phyloP scores from a whole-genome alignment of 2,113 vertebrate species.

The Phalacrocorax pelagicus region DNA sequence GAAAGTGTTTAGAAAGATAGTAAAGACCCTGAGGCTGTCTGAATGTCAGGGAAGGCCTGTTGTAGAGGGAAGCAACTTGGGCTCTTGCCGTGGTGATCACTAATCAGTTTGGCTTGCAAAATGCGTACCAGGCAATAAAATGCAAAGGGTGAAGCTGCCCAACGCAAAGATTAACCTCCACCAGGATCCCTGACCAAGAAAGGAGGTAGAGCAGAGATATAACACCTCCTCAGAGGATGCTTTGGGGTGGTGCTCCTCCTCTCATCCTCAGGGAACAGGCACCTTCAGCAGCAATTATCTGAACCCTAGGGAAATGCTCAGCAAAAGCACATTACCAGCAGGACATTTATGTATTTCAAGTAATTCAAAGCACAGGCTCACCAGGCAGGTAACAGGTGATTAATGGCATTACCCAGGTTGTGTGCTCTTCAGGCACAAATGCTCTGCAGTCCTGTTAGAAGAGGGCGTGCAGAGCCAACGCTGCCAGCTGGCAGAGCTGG shows the following conservation, averaged over 20 bases:
- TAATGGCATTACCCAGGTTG: neutral
- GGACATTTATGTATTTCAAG: neutral
- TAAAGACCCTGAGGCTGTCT: constrained; percentile 16
- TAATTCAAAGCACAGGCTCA: neutral
- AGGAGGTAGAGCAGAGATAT: neutral
- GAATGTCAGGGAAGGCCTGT: neutral
- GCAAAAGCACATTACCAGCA: neutral
- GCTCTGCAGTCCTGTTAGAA: neutral
- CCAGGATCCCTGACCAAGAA: neutral
- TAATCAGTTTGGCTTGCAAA: constrained; percentile 6
- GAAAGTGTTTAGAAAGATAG: constrained; percentile 61
- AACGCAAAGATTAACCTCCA: neutral
- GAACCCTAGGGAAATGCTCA: neutral
- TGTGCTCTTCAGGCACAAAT: neutral
- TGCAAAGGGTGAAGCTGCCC: neutral
- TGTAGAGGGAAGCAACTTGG: neutral
- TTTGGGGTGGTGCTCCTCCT: neutral
- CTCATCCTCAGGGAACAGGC: neutral
- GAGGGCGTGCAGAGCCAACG: accelerated
- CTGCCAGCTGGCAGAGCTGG: neutral
- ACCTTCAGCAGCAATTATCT: neutral
- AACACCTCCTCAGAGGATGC: neutral
- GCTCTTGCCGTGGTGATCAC: neutral
- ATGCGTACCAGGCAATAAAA: neutral
- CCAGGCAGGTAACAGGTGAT: neutral